Evolutionary conservation across 1,140 invertebrate genomes (phyloP).

Genomic region (Holotrichia oblita): DNA sequence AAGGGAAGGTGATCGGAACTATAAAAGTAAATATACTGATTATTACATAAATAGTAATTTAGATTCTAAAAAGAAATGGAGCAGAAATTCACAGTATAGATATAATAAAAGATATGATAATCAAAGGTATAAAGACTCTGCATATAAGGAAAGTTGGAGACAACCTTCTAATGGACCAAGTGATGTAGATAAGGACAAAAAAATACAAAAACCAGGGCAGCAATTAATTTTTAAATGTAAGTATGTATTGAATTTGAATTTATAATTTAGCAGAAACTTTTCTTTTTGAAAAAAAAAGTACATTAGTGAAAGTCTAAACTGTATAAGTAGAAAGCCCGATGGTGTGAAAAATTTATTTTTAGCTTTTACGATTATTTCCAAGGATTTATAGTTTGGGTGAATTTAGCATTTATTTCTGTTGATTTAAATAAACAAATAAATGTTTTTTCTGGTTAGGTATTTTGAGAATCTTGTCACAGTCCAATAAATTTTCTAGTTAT

Average conservation of each 20-base stretch:
- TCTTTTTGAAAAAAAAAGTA: no score
- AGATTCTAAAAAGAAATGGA: conserved; percentile 19
- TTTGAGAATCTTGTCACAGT: no score
- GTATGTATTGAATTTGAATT: neutral
- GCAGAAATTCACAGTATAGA: neutral
- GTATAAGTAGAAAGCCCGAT: no score
- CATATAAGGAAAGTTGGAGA: neutral
- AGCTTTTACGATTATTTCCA: no score
- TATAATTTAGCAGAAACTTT: neutral
- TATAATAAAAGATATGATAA: conserved; percentile 15
- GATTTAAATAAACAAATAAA: no score
- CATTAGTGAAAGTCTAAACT: no score
- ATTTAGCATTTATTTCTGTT: no score
- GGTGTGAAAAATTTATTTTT: no score
- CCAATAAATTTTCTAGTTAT: no score
- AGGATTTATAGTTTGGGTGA: no score
- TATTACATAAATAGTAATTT: neutral
- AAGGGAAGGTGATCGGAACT: neutral
- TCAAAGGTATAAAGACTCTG: neutral
- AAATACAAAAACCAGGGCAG: neutral
- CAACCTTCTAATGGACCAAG: conserved; percentile 5
- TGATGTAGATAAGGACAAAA: neutral
- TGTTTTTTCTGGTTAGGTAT: no score
- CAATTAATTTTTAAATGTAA: conserved; percentile 16
- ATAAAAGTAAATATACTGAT: neutral